Conservation (phyloP, 2,888 invertebrate genomes). For the Sarcophaga caerulescens region DNA sequence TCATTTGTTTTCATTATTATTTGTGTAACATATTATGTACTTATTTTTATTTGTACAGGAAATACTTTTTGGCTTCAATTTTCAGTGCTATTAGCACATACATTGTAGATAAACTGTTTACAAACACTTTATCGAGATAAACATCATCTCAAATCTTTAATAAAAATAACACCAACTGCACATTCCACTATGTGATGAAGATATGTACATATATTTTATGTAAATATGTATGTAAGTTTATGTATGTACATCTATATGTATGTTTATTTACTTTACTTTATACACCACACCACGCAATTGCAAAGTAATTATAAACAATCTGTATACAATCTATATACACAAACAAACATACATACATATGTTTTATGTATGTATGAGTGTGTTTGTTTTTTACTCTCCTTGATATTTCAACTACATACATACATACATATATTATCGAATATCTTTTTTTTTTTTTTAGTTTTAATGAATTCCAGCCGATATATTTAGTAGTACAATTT, state of each 20-base stretch:
- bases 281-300: constrained; percentile 54
- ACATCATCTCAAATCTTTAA: constrained; percentile 40
- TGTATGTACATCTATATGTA: not conserved
- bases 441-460: no score
- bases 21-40: no score
- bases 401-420: constrained; percentile 42
- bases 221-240: not conserved
- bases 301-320: constrained; percentile 3
- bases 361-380: not conserved
- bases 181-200: constrained; percentile 41
- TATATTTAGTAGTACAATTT: constrained; percentile 10
- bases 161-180: constrained; percentile 31
- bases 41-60: constrained; percentile 26
- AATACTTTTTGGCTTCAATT: constrained; percentile 40
- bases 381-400: constrained; percentile 18
- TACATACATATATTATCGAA: no score
- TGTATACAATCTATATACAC: not conserved
- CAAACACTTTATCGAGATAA: constrained; percentile 43
- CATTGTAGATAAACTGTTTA: not conserved
- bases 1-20: no score
- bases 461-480: not conserved
- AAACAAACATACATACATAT: not conserved
- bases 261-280: constrained; percentile 10
- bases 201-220: not conserved
- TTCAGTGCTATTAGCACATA: not conserved